phyloP scores from a whole-genome alignment of 1,140 invertebrate genomes.

The Ceratitis capitata region DNA sequence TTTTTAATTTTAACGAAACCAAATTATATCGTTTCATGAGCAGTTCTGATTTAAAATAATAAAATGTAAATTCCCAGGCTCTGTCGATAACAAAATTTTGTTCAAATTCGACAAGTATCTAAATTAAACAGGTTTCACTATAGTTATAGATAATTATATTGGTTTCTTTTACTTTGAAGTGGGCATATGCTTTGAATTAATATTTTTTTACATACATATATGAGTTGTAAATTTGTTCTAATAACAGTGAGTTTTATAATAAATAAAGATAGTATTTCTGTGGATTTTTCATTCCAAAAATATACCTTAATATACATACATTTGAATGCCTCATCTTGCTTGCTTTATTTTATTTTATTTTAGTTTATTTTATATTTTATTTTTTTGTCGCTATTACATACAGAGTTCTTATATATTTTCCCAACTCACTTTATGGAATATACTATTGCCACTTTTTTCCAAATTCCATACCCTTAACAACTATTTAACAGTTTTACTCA shows the following conservation, averaged over 20 bases:
- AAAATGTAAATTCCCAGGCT: too few relatives aligned
- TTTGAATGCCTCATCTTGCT: not conserved
- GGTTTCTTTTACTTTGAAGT: not conserved
- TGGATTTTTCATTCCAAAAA: not conserved
- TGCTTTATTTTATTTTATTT: not conserved
- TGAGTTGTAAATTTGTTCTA: conserved; percentile 35
- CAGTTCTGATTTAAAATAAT: too few relatives aligned
- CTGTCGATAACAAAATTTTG: too few relatives aligned
- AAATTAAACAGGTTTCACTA: too few relatives aligned
- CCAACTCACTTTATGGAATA: not conserved
- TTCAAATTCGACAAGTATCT: too few relatives aligned
- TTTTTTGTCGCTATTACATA: not conserved
- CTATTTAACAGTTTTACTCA: not conserved
- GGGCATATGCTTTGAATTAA: conserved; percentile 3
- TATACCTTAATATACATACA: not conserved
- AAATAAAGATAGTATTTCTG: conserved; percentile 9
- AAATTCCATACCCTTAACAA: not conserved
- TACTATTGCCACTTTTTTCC: not conserved
- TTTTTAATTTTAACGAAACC: too few relatives aligned
- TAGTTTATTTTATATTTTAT: not conserved
- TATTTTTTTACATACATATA: not conserved
- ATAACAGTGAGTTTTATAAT: conserved; percentile 29
- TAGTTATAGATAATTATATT: conserved; percentile 4
- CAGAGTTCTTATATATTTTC: not conserved
- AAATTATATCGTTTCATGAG: too few relatives aligned